phyloP scores from a whole-genome alignment of 2,113 vertebrate genomes.

The Psittacus erithacus region DNA sequence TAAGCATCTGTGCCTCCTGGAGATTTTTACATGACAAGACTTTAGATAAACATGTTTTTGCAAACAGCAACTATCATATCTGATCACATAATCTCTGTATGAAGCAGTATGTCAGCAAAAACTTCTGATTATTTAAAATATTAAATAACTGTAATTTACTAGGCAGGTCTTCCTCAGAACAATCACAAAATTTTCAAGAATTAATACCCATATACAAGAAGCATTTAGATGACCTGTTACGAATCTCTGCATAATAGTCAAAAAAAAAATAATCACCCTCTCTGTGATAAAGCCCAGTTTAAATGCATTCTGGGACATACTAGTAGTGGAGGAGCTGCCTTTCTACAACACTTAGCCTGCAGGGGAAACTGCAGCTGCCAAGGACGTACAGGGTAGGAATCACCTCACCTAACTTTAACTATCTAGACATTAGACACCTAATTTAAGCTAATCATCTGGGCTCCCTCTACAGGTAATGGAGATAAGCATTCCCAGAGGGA shows the following conservation, averaged over 20 bases:
- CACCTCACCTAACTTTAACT: not conserved
- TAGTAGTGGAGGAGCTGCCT: not conserved
- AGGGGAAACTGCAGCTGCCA: not conserved
- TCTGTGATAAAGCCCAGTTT: constrained; percentile 13
- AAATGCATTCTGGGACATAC: not conserved
- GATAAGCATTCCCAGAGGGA: constrained; percentile 19
- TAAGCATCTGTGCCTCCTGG: constrained; percentile 63
- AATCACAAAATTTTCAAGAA: constrained; percentile 31
- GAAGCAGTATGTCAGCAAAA: constrained; percentile 49
- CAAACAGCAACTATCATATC: constrained; percentile 56
- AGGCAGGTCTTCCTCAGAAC: constrained; percentile 42
- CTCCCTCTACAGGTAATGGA: constrained; percentile 28
- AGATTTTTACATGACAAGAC: constrained; percentile 59
- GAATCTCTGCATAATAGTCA: not conserved
- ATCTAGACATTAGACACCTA: not conserved
- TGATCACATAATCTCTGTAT: constrained; percentile 60
- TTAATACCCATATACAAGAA: constrained; percentile 36
- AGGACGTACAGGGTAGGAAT: not conserved
- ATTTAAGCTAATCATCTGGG: constrained; percentile 47
- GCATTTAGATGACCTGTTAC: constrained; percentile 24
- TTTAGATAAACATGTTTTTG: constrained; percentile 61
- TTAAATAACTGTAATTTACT: constrained; percentile 45
- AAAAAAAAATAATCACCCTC: not conserved
- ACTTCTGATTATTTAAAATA: constrained; percentile 49
- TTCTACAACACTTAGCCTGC: not conserved